Base-by-base conservation (phyloP, 2,888 invertebrate species). In the Phasia obesa region DNA sequence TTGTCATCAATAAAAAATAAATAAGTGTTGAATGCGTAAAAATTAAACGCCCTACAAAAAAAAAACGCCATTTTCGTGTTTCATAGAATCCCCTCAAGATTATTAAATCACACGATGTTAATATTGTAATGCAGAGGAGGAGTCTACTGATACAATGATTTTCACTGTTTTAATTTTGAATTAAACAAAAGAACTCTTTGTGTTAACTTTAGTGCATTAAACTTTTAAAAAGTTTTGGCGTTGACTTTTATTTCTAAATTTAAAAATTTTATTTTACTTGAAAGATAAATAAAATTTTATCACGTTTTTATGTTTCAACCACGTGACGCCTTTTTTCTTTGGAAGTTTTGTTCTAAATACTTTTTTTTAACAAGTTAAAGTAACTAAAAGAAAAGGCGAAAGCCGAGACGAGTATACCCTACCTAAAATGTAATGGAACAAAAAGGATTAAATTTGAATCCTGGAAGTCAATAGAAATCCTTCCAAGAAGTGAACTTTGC, bases 281-380 rank as follows among this genome's bases (percentile, higher is more conserved):
- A 31, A 5, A 9, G 9, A 9, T 19, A 49, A 51, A 74, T 13
- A 86, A 87, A 90, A 89, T 90, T 90, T 90, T 88, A 90, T 90
- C 91, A 91, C 90, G 91, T 90, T 90, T 91, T 91, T 90, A 91
- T 91, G 90, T 89, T 90, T 87, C 88, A 90, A 90, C 90, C 91
- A 91, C 90, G 90, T 91, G 91, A 90, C 91, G 91, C 90, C 89
- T 69, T 27, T 69, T 71, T 65, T 62, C 57, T 31, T 15, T 27
- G 6, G 13, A 13, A 13, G n/a, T 47, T 42, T 53, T 25, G 35
- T 49, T 42, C 25, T 51, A 3, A 27, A 27, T 27, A n/a, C 11
- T 35, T 35, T 35, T 35, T 1, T 6, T 1, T 35, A 11, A 35
- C 7, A 35, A 35, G 11, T 35, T 35, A 11, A 35, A 35, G 11